Evolutionary conservation across 2,888 invertebrate species (phyloP).

Genomic region (Patella depressa): DNA sequence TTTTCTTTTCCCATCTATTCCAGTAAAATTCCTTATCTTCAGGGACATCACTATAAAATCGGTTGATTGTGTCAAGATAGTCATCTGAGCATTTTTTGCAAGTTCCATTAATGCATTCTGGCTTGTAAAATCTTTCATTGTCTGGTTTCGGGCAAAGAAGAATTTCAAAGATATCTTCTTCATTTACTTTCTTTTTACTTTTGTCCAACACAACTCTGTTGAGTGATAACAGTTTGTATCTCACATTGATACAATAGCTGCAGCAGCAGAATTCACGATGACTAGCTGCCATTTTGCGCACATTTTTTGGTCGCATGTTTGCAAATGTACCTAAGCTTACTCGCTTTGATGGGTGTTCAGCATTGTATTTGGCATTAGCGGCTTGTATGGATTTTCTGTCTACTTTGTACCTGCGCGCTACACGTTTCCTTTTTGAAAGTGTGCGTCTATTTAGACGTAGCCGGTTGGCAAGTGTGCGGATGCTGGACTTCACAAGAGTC

Average conservation of each 20-base stretch:
- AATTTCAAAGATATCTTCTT: neutral
- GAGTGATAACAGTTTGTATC: neutral
- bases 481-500: too few relatives aligned
- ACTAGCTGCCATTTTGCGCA: neutral
- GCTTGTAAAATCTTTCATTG: neutral
- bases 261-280: neutral
- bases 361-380: neutral
- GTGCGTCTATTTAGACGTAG: too few relatives aligned
- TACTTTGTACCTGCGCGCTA: conserved; percentile 15
- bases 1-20: conserved; percentile 1
- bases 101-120: neutral
- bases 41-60: conserved; percentile 17
- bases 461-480: too few relatives aligned
- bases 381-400: neutral
- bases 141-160: neutral
- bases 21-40: neutral
- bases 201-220: neutral
- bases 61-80: conserved; percentile 20
- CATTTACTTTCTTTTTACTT: neutral
- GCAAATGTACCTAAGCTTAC: neutral
- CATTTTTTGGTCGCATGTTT: neutral
- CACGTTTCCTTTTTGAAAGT: too few relatives aligned
- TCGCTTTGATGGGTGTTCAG: neutral
- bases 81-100: neutral
- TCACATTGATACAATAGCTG: neutral